Evolutionary conservation across 2,888 invertebrate species (phyloP).

Genomic region (Allophyes oxyacanthae): DNA sequence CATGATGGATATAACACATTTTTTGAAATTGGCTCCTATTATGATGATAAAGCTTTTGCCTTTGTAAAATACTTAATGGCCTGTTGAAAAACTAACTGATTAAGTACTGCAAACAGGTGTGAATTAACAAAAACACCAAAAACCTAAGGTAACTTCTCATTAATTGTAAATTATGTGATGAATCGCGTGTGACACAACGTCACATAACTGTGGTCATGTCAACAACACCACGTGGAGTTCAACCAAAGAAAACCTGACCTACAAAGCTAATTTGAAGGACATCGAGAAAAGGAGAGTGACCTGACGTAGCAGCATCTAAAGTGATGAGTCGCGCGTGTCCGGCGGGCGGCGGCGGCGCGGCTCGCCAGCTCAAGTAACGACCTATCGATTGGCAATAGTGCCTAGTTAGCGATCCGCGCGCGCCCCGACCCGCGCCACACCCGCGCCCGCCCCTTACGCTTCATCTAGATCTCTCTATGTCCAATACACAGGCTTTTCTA

Average conservation of each 20-base stretch:
- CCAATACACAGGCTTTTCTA: conserved; percentile 60
- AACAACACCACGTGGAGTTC: conserved; percentile 86
- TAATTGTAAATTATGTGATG: conserved; percentile 10
- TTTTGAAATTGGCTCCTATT: too few species aligned
- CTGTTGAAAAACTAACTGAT: too few species aligned
- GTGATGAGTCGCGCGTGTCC: conserved; percentile 88
- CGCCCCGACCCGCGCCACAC: conserved; percentile 60
- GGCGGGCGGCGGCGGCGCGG: conserved; percentile 68
- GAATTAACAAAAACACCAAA: background rate
- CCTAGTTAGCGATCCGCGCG: conserved; percentile 84
- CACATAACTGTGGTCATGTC: conserved; percentile 67
- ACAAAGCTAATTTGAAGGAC: conserved; percentile 90
- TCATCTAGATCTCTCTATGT: conserved; percentile 62
- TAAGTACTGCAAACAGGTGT: background rate
- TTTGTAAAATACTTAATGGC: too few species aligned
- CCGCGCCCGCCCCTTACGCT: conserved; percentile 57
- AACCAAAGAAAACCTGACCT: conserved; percentile 87
- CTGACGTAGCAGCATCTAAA: conserved; percentile 88
- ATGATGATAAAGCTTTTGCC: too few species aligned
- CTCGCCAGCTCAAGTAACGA: conserved; percentile 81
- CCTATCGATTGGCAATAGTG: conserved; percentile 89
- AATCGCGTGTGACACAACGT: conserved; percentile 27
- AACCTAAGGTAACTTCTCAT: background rate
- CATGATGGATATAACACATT: too few species aligned
- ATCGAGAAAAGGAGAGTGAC: conserved; percentile 89